Evolutionary conservation across 2,888 invertebrate genomes (phyloP).

Genomic region (Pseudococcus jackbeardsleyi): DNA sequence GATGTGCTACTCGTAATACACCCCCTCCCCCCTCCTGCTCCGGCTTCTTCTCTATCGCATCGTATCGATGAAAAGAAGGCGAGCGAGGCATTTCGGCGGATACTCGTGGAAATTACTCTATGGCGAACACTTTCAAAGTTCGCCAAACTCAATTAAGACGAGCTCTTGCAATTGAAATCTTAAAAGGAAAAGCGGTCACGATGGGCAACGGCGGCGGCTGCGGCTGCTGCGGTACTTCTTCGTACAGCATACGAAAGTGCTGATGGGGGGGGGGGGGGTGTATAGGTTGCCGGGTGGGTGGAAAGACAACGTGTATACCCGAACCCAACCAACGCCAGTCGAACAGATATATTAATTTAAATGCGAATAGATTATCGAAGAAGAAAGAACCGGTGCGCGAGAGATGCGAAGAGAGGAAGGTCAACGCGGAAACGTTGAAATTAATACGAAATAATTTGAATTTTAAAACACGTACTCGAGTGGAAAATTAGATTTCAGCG

Average conservation of each 20-base stretch:
- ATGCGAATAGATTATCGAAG: constrained; percentile 54
- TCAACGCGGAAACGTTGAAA: constrained; percentile 53
- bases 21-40: too few species aligned
- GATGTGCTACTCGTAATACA: too few species aligned
- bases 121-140: neutral
- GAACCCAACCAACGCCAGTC: neutral
- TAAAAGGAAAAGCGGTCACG: constrained; percentile 8
- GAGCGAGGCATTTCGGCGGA: neutral
- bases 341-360: constrained; percentile 55
- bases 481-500: constrained; percentile 60
- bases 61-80: neutral
- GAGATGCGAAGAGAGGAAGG: neutral
- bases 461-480: constrained; percentile 57
- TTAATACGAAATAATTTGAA: constrained; percentile 61
- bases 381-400: neutral
- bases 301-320: too few species aligned
- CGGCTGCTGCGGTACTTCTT: too few species aligned
- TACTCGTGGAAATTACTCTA: neutral
- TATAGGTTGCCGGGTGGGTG: too few species aligned
- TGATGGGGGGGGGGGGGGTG: too few species aligned
- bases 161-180: constrained; percentile 4
- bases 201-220: neutral
- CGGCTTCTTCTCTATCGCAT: too few species aligned
- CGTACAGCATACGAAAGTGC: neutral
- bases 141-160: constrained; percentile 32